Base-by-base conservation (phyloP, 2,113 vertebrate genomes). In the Smithornis capensis region DNA sequence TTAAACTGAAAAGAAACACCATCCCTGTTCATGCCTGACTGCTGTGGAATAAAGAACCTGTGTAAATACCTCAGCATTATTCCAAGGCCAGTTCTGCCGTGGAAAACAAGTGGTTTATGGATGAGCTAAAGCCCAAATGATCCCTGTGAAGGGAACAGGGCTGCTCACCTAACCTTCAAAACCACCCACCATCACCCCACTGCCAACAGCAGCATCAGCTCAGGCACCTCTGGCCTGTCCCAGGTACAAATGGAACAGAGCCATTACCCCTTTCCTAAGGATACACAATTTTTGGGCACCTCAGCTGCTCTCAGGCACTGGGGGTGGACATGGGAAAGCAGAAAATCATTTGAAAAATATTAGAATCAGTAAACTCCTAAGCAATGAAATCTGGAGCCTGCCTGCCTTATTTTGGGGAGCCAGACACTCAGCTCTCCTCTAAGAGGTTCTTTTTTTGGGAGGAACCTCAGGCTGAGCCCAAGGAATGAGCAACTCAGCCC, bases 11-110 rank as follows among this genome's bases (percentile, higher is more conserved):
- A 55, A 10, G 10, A 10, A 28, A 0, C 12, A 1, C n/a, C 5
- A 0, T 7, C 14, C 45, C 59, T 25, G 63, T 49, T 55, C 45
- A 4, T 1, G 1, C 7, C 45, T 47, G 45, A 24, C 0, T 62
- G 65, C 40, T 56, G 37, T 2, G 64, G 7, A 23, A 23, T 25
- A 12, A n/a, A 27, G 13, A 40, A 33, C 27, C 12, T 3, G 13
- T 31, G 22, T 7, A 13, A 70, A 73, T 3, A 6, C 1, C 42
- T 15, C 6, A 19, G 68, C 3, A 0, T 9, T 19, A 6, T 33
- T 52, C 19, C 78, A n/a, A 28, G 53, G 76, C 42, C 9, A 11
- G n/a, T 18, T 68, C 44, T 64, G 65, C 44, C 8, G 0, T 2
- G 42, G 84, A 14, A 76, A 85, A 65, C 1, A 22, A 29, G 45